Evolutionary conservation across 2,113 vertebrate genomes (phyloP).

Genomic region (Zosterops pallidus): DNA sequence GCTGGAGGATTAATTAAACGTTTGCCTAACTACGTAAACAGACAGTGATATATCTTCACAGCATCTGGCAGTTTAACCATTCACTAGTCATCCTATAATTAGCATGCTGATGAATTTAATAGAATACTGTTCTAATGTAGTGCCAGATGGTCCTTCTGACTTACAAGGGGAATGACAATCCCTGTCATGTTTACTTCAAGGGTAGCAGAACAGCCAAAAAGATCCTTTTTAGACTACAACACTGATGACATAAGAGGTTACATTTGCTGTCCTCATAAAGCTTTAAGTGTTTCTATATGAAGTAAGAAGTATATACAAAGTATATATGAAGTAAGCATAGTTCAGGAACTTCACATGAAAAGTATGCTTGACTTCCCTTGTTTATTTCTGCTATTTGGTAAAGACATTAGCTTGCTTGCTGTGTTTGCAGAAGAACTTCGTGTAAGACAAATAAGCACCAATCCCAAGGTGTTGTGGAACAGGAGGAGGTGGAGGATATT

Average conservation of each 20-base stretch:
- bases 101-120: conserved; percentile 69
- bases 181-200: conserved; percentile 54
- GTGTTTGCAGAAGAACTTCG: neutral
- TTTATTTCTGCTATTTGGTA: neutral
- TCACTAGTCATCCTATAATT: conserved; percentile 62
- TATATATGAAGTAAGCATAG: neutral
- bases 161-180: conserved; percentile 62
- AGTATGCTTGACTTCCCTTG: neutral
- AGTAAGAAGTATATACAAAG: neutral
- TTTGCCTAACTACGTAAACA: conserved; percentile 68
- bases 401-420: neutral
- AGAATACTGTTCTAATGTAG: conserved; percentile 57
- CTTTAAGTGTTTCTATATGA: neutral
- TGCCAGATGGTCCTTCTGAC: conserved; percentile 70
- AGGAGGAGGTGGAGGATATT: neutral
- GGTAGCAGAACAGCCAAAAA: conserved; percentile 5
- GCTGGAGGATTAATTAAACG: conserved; percentile 70
- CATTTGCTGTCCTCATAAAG: neutral
- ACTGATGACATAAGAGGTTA: neutral
- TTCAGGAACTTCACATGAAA: neutral
- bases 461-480: neutral
- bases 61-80: conserved; percentile 66
- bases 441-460: neutral
- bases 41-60: conserved; percentile 70
- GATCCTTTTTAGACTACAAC: neutral